These are phyloP conservation scores for Boleophthalmus pectinirostris DNA, from an alignment of 2,113 vertebrate species.

Conservation along the genomic window DNA sequence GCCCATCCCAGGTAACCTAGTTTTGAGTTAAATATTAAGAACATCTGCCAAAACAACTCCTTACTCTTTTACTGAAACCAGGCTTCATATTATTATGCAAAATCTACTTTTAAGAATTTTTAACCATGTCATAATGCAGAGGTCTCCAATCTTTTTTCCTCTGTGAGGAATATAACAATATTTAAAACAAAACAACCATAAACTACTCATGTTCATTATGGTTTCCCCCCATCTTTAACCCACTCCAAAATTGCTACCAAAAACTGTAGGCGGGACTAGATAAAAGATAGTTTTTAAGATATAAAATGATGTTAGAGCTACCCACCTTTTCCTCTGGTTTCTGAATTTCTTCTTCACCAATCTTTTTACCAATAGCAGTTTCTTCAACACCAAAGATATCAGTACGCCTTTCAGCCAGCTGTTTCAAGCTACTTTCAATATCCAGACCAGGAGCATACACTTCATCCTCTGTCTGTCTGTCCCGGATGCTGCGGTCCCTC, in stretches of 20 bases:
- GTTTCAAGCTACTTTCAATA: slow-evolving; percentile 98
- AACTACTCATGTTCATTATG: no score
- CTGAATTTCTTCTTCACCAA: slow-evolving; percentile 98
- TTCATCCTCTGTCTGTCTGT: slow-evolving; percentile 96
- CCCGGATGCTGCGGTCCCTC: slow-evolving; percentile 91
- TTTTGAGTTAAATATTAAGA: not conserved
- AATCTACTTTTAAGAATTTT: no score
- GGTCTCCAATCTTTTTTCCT: no score
- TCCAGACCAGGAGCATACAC: slow-evolving; percentile 97
- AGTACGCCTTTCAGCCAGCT: slow-evolving; percentile 96
- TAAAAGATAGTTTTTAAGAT: no score
- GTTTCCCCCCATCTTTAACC: no score
- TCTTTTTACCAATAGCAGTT: slow-evolving; percentile 98
- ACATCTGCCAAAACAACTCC: not conserved
- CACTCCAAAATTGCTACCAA: no score
- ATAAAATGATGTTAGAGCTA: not conserved
- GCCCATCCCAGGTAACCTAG: slow-evolving; percentile 98
- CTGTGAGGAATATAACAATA: no score
- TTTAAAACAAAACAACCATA: no score
- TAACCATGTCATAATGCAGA: no score
- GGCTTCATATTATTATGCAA: no score
- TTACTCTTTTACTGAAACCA: not conserved
- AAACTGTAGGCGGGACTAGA: no score
- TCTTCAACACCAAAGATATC: slow-evolving; percentile 99
- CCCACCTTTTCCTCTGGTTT: slow-evolving; percentile 98